A percentile compares a stretch with the other conserved stretches of the same genome.
Conservation (phyloP, 2,888 invertebrate species). For the Heliconius aoede region DNA sequence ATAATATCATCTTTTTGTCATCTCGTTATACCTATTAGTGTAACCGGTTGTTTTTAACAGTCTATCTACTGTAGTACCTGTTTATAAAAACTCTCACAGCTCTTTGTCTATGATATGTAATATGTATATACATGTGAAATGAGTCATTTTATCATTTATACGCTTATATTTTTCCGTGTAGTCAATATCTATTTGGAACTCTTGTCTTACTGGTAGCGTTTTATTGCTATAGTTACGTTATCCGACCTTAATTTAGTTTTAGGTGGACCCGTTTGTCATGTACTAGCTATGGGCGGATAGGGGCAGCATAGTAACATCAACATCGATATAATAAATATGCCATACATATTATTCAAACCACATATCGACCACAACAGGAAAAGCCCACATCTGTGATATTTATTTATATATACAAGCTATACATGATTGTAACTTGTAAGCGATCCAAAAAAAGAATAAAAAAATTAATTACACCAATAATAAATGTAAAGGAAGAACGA, state of each 20-base stretch:
- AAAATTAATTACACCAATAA: neutral
- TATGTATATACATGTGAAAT: conserved; percentile 9
- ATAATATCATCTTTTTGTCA: conserved; percentile 47
- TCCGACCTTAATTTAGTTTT: neutral
- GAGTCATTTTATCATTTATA: conserved; percentile 11
- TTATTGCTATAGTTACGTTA: neutral
- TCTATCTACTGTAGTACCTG: conserved; percentile 28
- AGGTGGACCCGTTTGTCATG: neutral
- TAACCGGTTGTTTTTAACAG: conserved; percentile 45
- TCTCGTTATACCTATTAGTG: conserved; percentile 46
- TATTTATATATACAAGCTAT: conserved; percentile 16
- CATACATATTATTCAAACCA: conserved; percentile 28
- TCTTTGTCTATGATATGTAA: conserved; percentile 35
- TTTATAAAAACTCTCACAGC: conserved; percentile 34
- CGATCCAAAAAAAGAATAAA: neutral
- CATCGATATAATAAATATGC: conserved; percentile 12
- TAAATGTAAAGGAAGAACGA: neutral
- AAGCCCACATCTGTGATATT: conserved; percentile 40
- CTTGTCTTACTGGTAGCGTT: neutral
- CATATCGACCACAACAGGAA: conserved; percentile 37
- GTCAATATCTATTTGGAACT: neutral
- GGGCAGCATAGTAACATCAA: conserved; percentile 32
- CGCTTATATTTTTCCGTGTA: neutral
- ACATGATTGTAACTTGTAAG: neutral
- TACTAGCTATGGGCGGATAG: conserved; percentile 11